phyloP scores from a whole-genome alignment of 2,888 invertebrate species.

The Pasiphila rectangulata region DNA sequence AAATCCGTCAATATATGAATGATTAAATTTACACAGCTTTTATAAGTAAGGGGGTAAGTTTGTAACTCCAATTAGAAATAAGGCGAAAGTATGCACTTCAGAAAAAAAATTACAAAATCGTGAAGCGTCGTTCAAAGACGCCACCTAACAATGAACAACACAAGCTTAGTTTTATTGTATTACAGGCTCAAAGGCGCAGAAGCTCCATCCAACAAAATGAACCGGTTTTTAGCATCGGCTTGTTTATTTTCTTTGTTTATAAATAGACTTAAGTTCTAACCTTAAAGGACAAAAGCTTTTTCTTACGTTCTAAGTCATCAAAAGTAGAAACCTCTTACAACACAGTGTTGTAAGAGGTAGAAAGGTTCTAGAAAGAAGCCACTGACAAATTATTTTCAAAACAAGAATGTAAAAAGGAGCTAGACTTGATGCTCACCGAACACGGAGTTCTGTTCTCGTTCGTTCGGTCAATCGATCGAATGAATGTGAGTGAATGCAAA shows the following conservation, averaged over 20 bases:
- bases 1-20: too few species aligned
- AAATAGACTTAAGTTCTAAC: slow-evolving; percentile 32
- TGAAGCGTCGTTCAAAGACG: too few species aligned
- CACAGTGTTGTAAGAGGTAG: too few species aligned
- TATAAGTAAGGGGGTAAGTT: too few species aligned
- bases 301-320: neutral
- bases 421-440: too few species aligned
- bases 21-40: too few species aligned
- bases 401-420: neutral
- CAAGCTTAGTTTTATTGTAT: too few species aligned
- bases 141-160: too few species aligned
- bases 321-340: neutral
- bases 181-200: neutral
- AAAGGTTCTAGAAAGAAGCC: too few species aligned
- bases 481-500: neutral
- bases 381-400: neutral
- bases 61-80: too few species aligned
- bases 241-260: slow-evolving; percentile 24
- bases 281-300: slow-evolving; percentile 34
- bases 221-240: neutral
- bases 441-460: neutral
- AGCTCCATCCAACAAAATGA: neutral
- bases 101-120: too few species aligned
- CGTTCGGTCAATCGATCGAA: neutral
- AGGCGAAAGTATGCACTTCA: too few species aligned